Evolutionary conservation across 2,113 vertebrate genomes (phyloP), one percentile per base, ranked within the genome.

Genomic region (Gobiocypris rarus): DNA sequence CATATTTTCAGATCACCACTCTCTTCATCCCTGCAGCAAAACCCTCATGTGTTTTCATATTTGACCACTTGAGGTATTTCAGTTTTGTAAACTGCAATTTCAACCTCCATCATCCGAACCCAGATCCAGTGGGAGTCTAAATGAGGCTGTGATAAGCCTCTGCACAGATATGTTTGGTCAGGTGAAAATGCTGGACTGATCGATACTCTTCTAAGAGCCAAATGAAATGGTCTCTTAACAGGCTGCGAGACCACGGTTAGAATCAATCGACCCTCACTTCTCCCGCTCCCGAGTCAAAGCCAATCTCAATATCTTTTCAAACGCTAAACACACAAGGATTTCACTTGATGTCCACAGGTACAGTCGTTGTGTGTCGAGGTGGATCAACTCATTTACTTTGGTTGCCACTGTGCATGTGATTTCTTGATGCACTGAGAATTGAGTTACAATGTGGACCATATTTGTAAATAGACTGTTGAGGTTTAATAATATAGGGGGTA

Each of bases 221-320:
- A 26, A 24, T 81, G 78, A 85, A 84, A 65, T 28, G 14, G 50
- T 48, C 38, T 81, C 59, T 38, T 69, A 69, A 75, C n/a, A 43
- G 11, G 50, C 38, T n/a, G n/a, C 24, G 26, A 52, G 34, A 10
- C 59, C 9, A 31, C 54, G n/a, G 22, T 38, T 19, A 54, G 65
- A 61, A 69, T 86, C 58, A 82, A 76, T 86, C 54, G 75, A 86
- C 59, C 24, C 65, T 77, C 19, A n/a, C 41, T 63, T 52, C 50
- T 70, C 15, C 19, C 5, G 22, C 19, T 48, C 48, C 26, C 9
- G 34, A 38, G 34, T 77, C 45, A 17, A 48, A 48, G 81, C 41
- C 69, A 54, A 81, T 43, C 45, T 69, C 38, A 69, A 52, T 74
- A 69, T 26, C 17, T 28, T 22, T 85, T 50, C n/a, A 63, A 15